phyloP scores from a whole-genome alignment of 23 tunicate genomes.

The Phallusia fumigata region DNA sequence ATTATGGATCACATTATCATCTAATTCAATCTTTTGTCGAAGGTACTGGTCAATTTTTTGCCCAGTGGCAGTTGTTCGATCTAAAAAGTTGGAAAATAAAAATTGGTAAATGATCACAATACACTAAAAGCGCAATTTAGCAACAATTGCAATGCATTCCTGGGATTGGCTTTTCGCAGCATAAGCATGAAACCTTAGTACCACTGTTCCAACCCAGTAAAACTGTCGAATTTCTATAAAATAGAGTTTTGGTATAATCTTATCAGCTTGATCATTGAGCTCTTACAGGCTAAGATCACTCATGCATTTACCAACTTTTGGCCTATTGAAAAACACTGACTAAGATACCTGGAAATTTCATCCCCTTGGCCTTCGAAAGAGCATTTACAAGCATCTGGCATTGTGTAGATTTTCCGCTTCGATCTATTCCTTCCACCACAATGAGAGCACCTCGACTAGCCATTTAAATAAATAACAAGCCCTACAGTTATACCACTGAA shows the following conservation, averaged over 20 bases:
- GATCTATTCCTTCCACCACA: slow-evolving; percentile 92
- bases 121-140: too few species aligned
- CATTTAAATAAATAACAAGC: background rate
- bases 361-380: slow-evolving; percentile 37
- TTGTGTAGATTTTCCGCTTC: slow-evolving; percentile 98
- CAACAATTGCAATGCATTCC: too few species aligned
- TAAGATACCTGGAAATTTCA: slow-evolving; percentile 62
- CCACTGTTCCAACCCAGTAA: too few species aligned
- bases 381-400: slow-evolving; percentile 50
- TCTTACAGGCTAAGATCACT: too few species aligned
- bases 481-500: background rate
- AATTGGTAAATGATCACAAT: too few species aligned
- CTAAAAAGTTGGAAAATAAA: slow-evolving; percentile 42
- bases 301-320: too few species aligned
- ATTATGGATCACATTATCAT: slow-evolving; percentile 81
- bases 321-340: too few species aligned
- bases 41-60: slow-evolving; percentile 57
- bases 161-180: too few species aligned
- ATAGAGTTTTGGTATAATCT: too few species aligned
- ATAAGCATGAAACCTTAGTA: too few species aligned
- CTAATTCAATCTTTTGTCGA: slow-evolving; percentile 27
- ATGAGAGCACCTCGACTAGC: slow-evolving; percentile 79
- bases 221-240: too few species aligned
- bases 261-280: too few species aligned
- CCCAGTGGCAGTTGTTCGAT: slow-evolving; percentile 71